Conservation (phyloP, 2,113 vertebrate genomes). For the Apteryx mantelli region DNA sequence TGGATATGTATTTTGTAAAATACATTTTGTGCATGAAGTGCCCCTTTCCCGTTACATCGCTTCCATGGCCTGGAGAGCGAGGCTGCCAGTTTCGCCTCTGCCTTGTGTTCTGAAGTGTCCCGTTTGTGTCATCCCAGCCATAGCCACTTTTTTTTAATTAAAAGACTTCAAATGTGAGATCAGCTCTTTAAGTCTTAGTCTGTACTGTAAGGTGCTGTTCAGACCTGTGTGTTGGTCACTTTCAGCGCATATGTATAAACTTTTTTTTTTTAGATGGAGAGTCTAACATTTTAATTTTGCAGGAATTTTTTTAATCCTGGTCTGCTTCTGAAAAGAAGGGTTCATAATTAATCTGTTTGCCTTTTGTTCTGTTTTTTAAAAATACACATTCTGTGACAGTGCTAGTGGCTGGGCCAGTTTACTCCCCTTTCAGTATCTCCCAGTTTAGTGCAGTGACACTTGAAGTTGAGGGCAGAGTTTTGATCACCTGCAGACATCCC, state of each 20-base stretch:
- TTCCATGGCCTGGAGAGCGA: slow-evolving; percentile 38
- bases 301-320: slow-evolving; percentile 42
- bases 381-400: slow-evolving; percentile 30
- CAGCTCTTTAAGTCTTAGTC: slow-evolving; percentile 73
- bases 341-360: slow-evolving; percentile 61
- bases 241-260: slow-evolving; percentile 66
- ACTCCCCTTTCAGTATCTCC: neutral
- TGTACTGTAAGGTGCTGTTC: slow-evolving; percentile 73
- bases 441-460: neutral
- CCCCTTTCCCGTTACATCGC: slow-evolving; percentile 50
- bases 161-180: slow-evolving; percentile 73
- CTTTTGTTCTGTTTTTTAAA: slow-evolving; percentile 53
- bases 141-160: slow-evolving; percentile 71
- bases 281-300: slow-evolving; percentile 68
- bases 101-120: slow-evolving; percentile 69
- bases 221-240: slow-evolving; percentile 43
- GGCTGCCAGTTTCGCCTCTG: slow-evolving; percentile 49
- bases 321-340: slow-evolving; percentile 63
- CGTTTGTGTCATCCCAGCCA: slow-evolving; percentile 65
- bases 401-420: slow-evolving; percentile 64
- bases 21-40: slow-evolving; percentile 80
- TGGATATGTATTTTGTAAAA: slow-evolving; percentile 71
- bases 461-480: slow-evolving; percentile 30
- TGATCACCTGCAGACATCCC: slow-evolving; percentile 6
- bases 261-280: slow-evolving; percentile 66